These are phyloP conservation scores for Eupeodes corollae DNA, from an alignment of 1,140 invertebrate genomes.

Conservation along the genomic window DNA sequence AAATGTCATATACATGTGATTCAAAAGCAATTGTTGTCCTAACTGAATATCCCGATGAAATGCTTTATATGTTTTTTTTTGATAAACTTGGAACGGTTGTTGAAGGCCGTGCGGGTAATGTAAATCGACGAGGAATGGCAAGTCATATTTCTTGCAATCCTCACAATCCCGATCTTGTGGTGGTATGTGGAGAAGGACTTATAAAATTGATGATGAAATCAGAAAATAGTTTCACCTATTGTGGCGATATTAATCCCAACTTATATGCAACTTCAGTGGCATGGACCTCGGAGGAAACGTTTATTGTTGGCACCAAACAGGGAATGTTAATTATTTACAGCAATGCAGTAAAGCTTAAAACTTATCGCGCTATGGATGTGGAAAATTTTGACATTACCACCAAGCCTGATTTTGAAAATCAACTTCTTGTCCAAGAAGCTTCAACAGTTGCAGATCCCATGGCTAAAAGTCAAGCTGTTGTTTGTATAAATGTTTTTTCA, in stretches of 20 bases:
- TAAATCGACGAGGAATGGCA: constrained; percentile 29
- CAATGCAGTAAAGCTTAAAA: too few species aligned
- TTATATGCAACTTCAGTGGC: constrained; percentile 45
- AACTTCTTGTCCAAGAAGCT: too few species aligned
- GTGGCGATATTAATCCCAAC: constrained; percentile 61
- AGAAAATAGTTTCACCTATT: constrained; percentile 48
- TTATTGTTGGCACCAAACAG: constrained; percentile 49
- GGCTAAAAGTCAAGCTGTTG: constrained; percentile 18
- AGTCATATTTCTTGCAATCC: constrained; percentile 42
- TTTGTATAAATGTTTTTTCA: constrained; percentile 41
- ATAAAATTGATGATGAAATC: constrained; percentile 55
- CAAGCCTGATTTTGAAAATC: too few species aligned
- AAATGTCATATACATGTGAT: constrained; percentile 56
- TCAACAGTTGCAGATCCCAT: too few species aligned
- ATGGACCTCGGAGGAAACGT: constrained; percentile 51
- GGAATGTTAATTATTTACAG: too few species aligned
- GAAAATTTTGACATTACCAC: too few species aligned
- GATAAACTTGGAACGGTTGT: constrained; percentile 61
- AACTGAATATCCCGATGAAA: constrained; percentile 57
- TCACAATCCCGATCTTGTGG: constrained; percentile 51
- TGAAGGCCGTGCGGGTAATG: constrained; percentile 44
- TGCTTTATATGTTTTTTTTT: constrained; percentile 56
- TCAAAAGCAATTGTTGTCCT: constrained; percentile 56
- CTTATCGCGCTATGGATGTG: too few species aligned
- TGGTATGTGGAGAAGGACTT: constrained; percentile 49